Evolutionary conservation across 2,113 vertebrate species (phyloP).

Genomic region (Alosa alosa): DNA sequence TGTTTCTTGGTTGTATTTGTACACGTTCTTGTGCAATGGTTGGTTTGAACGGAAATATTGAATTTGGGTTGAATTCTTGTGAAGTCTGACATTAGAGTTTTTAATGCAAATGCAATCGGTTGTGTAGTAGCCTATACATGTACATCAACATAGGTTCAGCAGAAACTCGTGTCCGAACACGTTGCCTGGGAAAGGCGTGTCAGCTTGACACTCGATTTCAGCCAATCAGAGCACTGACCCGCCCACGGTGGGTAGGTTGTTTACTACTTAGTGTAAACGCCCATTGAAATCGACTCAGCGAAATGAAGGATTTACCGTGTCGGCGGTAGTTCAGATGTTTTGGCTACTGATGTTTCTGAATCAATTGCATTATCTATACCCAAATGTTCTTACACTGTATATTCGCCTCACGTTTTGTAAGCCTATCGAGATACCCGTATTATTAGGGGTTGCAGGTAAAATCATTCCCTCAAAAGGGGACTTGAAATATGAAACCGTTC

Average conservation of each 20-base stretch:
- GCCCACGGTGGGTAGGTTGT: constrained; percentile 61
- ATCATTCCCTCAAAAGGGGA: background rate
- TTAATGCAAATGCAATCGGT: background rate
- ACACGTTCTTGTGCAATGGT: background rate
- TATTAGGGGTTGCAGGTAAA: background rate
- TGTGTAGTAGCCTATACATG: background rate
- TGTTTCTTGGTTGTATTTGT: background rate
- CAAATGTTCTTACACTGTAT: background rate
- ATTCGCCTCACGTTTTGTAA: too few species aligned
- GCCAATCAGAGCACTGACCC: constrained; percentile 61
- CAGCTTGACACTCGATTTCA: constrained; percentile 25
- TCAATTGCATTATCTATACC: background rate
- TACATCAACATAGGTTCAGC: constrained; percentile 51
- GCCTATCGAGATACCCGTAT: background rate
- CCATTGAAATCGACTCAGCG: constrained; percentile 50
- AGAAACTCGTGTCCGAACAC: constrained; percentile 73
- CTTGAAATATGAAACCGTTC: background rate
- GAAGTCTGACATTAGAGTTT: background rate
- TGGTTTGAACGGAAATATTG: background rate
- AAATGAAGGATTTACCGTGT: constrained; percentile 46
- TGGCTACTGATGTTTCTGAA: background rate
- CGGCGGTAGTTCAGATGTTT: background rate
- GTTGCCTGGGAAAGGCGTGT: constrained; percentile 69
- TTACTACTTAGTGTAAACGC: constrained; percentile 62
- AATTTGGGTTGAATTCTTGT: background rate